Evolutionary conservation across 2,113 vertebrate species (phyloP).

Genomic region (Montifringilla adamsi): DNA sequence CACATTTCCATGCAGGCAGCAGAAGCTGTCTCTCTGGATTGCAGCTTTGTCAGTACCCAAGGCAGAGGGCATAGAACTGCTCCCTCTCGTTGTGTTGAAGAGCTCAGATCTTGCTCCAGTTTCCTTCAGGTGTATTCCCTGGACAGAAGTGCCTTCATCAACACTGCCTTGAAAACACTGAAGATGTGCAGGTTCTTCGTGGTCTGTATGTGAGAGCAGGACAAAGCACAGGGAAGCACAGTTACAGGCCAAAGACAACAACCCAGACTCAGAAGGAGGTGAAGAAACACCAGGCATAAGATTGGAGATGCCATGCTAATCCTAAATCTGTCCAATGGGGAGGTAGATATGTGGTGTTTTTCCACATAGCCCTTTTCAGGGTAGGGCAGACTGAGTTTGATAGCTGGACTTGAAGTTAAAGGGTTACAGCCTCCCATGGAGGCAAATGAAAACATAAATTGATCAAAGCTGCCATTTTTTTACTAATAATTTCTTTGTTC

Average conservation of each 20-base stretch:
- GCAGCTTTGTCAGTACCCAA: not conserved
- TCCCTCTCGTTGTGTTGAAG: not conserved
- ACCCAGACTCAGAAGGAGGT: not conserved
- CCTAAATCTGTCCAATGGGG: not conserved
- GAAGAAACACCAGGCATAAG: not conserved
- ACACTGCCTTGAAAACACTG: not conserved
- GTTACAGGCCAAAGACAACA: not conserved
- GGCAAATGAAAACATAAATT: not conserved
- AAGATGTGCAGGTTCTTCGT: not conserved
- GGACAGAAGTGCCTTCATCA: not conserved
- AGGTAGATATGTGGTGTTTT: not conserved
- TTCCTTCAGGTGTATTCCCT: not conserved
- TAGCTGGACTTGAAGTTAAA: not conserved
- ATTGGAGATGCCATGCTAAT: not conserved
- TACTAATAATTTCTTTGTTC: slow-evolving; percentile 7
- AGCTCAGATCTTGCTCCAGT: not conserved
- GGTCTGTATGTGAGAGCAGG: not conserved
- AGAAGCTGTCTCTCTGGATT: not conserved
- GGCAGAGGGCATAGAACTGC: not conserved
- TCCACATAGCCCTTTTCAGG: not conserved
- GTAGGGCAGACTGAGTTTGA: not conserved
- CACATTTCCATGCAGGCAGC: rapidly evolving
- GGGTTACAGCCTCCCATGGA: not conserved
- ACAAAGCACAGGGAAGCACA: not conserved
- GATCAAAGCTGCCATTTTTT: slow-evolving; percentile 47